Conservation (phyloP, 37 sponge, comb jelly and placozoan species). For the Chondrosia reniformis region DNA sequence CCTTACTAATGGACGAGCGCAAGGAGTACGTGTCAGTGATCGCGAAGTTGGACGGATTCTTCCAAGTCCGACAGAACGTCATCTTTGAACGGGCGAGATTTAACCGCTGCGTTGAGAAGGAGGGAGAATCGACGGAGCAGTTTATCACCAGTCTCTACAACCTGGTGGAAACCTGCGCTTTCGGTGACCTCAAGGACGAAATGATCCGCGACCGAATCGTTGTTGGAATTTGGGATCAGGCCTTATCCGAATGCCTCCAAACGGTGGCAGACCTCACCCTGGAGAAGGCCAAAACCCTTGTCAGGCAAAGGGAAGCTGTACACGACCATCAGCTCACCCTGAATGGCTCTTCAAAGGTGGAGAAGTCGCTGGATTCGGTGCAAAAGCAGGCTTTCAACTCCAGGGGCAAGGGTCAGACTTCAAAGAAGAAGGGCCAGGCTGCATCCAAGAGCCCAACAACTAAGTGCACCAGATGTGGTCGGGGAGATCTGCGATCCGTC, state of each 20-base stretch:
- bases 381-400: background rate
- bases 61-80: background rate
- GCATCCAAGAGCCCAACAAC: background rate
- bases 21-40: too few relatives aligned
- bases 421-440: background rate
- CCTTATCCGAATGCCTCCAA: background rate
- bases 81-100: background rate
- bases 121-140: background rate
- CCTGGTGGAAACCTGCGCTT: background rate
- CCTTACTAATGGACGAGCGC: too few relatives aligned
- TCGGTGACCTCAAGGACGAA: background rate
- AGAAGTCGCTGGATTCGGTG: background rate
- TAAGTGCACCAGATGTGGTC: conserved; percentile 11
- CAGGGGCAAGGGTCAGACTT: background rate
- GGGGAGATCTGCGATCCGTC: background rate
- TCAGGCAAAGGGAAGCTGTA: background rate
- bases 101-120: background rate
- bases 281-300: background rate
- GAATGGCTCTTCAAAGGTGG: background rate
- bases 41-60: too few relatives aligned
- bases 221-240: background rate
- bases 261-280: background rate
- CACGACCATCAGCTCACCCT: background rate
- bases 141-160: background rate
- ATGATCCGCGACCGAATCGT: background rate